phyloP scores from a whole-genome alignment of 2,888 invertebrate genomes.

The Rutpela maculata region DNA sequence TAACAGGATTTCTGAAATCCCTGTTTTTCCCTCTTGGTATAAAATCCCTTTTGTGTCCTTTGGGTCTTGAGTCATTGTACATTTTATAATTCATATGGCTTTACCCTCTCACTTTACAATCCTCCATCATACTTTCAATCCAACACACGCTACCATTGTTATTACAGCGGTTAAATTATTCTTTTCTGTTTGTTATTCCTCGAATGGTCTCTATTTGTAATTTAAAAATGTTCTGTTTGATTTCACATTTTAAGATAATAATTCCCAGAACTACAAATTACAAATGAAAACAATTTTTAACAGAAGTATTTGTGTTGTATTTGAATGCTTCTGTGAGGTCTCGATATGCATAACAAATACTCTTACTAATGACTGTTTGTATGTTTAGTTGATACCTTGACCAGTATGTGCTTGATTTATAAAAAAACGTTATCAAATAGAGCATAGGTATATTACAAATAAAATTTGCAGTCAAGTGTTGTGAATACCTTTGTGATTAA shows the following conservation, averaged over 20 bases:
- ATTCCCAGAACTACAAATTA: conserved; percentile 30
- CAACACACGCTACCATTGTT: conserved; percentile 31
- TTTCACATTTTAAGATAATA: conserved; percentile 23
- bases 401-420: too few species aligned
- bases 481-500: too few species aligned
- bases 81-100: conserved; percentile 65
- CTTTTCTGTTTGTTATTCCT: conserved; percentile 36
- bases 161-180: conserved; percentile 38
- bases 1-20: conserved; percentile 66
- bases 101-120: conserved; percentile 44
- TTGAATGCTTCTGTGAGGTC: conserved; percentile 17
- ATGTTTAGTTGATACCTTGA: too few species aligned
- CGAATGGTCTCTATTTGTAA: conserved; percentile 29
- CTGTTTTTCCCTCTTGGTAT: conserved; percentile 61
- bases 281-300: conserved; percentile 10
- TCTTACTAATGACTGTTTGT: not conserved
- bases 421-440: too few species aligned
- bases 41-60: conserved; percentile 64
- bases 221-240: conserved; percentile 36
- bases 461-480: too few species aligned
- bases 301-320: not conserved
- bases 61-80: conserved; percentile 59
- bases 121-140: conserved; percentile 38
- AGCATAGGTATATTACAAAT: too few species aligned
- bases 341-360: not conserved